Evolutionary conservation across 2,113 vertebrate species (phyloP).

Genomic region (Menidia beryllina): DNA sequence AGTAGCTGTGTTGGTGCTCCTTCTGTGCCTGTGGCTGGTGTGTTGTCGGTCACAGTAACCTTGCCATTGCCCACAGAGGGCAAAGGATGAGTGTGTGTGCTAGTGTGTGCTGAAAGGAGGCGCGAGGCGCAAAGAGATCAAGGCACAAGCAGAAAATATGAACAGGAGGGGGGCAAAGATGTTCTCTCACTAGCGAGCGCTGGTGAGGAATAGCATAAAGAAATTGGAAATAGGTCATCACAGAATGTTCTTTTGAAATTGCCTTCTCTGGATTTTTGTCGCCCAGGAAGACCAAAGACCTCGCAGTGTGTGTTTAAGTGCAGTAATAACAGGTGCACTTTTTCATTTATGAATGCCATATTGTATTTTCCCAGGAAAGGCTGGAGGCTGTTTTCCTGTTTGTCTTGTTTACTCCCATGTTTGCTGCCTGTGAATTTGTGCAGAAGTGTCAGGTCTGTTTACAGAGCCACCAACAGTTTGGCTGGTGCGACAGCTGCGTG

Average conservation of each 20-base stretch:
- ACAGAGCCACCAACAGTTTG: conserved; percentile 34
- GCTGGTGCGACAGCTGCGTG: conserved; percentile 35
- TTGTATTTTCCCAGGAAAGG: neutral
- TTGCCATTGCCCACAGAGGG: conserved; percentile 59
- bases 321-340: conserved; percentile 2
- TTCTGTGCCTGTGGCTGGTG: conserved; percentile 33
- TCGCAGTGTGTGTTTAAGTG: neutral
- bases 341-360: neutral
- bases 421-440: neutral
- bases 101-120: conserved; percentile 1
- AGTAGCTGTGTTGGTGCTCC: neutral
- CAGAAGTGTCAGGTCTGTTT: conserved; percentile 8
- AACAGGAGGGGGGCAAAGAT: neutral
- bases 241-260: conserved; percentile 32
- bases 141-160: conserved; percentile 13
- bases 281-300: conserved; percentile 18
- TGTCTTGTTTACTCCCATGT: conserved; percentile 21
- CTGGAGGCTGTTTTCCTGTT: neutral
- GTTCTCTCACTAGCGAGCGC: neutral
- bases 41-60: conserved; percentile 69
- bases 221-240: conserved; percentile 41
- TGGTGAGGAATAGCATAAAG: conserved; percentile 27
- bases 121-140: neutral
- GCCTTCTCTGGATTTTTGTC: conserved; percentile 34
- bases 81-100: conserved; percentile 45